These are phyloP conservation scores for Fissipunctia ypsillon DNA, from an alignment of 2,888 invertebrate genomes.

Conservation along the genomic window DNA sequence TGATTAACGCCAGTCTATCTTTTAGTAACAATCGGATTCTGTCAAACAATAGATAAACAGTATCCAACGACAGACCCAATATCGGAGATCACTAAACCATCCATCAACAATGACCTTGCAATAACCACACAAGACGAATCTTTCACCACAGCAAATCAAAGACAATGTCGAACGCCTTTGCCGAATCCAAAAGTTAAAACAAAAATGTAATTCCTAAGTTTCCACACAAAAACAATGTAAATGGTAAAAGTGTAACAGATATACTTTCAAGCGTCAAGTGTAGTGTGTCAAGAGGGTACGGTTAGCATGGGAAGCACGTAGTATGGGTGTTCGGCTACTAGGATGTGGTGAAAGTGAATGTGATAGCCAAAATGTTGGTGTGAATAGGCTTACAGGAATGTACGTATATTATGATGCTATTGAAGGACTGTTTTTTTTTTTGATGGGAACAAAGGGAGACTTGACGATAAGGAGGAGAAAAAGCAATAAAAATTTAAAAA, in stretches of 20 bases:
- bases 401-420: conserved; percentile 1
- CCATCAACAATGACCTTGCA: conserved; percentile 30
- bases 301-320: conserved; percentile 82
- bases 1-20: background rate
- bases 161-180: conserved; percentile 46
- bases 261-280: conserved; percentile 82
- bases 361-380: conserved; percentile 42
- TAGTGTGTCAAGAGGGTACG: conserved; percentile 82
- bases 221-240: conserved; percentile 49
- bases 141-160: conserved; percentile 47
- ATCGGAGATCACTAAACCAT: conserved; percentile 20
- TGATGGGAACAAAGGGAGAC: background rate
- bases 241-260: conserved; percentile 63
- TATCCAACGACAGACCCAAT: conserved; percentile 6
- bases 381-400: conserved; percentile 36
- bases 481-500: background rate
- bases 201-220: conserved; percentile 45
- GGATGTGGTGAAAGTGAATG: conserved; percentile 78
- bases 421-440: background rate
- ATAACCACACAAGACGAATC: conserved; percentile 11
- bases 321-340: conserved; percentile 67
- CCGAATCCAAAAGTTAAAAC: conserved; percentile 36
- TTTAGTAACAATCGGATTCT: background rate
- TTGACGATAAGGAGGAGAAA: background rate
- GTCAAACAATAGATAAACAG: background rate